Evolutionary conservation across 1,140 invertebrate genomes (phyloP).

Genomic region (Homarus americanus): DNA sequence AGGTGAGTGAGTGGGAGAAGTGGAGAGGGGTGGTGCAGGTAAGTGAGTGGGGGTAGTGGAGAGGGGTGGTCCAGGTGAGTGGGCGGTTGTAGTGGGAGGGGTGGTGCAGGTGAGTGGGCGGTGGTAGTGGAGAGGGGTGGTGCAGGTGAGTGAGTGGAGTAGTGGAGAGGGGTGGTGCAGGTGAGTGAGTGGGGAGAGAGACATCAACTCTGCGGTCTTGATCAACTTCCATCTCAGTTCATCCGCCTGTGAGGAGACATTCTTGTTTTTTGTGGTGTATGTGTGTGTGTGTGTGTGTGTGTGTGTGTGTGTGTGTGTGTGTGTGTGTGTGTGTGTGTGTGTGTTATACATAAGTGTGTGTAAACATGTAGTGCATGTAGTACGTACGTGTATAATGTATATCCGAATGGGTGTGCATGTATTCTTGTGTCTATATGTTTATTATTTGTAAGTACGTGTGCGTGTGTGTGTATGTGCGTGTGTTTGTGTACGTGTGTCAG

Average conservation of each 20-base stretch:
- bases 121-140: background rate
- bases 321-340: too few species aligned
- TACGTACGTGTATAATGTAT: too few species aligned
- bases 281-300: background rate
- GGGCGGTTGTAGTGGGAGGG: background rate
- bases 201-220: conserved; percentile 27
- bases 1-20: background rate
- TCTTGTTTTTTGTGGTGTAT: background rate
- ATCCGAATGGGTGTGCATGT: conserved; percentile 29
- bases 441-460: background rate
- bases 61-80: too few species aligned
- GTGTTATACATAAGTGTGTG: too few species aligned
- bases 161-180: conserved; percentile 17
- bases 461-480: conserved; percentile 4
- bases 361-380: too few species aligned
- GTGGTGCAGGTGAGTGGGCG: background rate
- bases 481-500: conserved; percentile 1
- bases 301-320: too few species aligned
- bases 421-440: background rate
- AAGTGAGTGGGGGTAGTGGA: background rate
- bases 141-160: background rate
- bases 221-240: conserved; percentile 40
- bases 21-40: background rate
- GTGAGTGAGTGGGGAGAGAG: conserved; percentile 26
- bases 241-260: conserved; percentile 35